Evolutionary conservation across 64 coral and sea anemone species (phyloP).

Genomic region (Montipora foliosa): DNA sequence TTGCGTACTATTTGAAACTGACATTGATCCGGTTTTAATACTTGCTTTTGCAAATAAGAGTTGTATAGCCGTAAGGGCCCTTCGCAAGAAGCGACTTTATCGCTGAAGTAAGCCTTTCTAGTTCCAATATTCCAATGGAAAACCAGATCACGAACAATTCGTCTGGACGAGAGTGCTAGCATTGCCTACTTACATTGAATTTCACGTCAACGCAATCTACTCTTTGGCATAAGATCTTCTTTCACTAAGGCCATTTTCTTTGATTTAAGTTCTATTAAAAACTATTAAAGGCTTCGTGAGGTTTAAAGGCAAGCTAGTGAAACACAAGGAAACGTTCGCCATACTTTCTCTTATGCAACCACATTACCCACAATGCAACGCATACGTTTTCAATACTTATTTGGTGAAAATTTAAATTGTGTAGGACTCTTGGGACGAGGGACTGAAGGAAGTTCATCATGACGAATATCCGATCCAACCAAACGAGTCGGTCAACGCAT

Average conservation of each 20-base stretch:
- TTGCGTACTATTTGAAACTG: constrained; percentile 48
- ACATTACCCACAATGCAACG: constrained; percentile 11
- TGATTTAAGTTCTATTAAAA: not conserved
- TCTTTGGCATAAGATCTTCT: not conserved
- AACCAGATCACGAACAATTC: not conserved
- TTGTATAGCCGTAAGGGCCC: constrained; percentile 66
- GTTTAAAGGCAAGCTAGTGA: too few relatives aligned
- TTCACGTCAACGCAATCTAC: not conserved
- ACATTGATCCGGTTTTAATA: constrained; percentile 54
- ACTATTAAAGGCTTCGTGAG: not conserved
- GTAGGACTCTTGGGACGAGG: not conserved
- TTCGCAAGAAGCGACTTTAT: not conserved
- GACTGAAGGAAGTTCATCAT: not conserved
- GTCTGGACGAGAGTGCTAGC: not conserved
- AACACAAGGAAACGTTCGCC: not conserved
- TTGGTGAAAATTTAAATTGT: not conserved
- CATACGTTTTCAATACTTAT: too few relatives aligned
- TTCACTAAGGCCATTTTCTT: not conserved
- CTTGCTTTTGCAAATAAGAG: constrained; percentile 42
- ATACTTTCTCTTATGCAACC: not conserved
- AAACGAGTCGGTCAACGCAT: too few relatives aligned
- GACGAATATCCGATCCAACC: too few relatives aligned
- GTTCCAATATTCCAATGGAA: not conserved
- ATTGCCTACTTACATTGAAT: not conserved
- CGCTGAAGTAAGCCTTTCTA: not conserved